Evolutionary conservation across 2,888 invertebrate species (phyloP), one percentile per base, ranked within the genome.

Genomic region (Octonoba sinensis): DNA sequence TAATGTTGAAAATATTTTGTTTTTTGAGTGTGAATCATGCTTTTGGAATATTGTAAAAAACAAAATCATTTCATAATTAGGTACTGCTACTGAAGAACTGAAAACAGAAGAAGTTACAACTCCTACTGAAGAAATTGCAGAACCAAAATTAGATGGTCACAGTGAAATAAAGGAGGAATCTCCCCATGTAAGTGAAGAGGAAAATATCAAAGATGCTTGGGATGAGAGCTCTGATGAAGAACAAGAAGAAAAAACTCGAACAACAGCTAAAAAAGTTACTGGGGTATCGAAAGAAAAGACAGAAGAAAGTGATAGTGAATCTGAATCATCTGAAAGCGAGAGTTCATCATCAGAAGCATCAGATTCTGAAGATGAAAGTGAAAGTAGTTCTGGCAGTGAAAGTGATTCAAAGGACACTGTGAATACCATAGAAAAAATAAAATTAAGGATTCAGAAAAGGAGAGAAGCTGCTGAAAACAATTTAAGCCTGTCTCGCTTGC

Each of bases 401-500:
- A 81, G 47, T 24, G 87, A 86, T 6, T 86, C 86, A 6, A 88
- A 87, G 16, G 88, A 87, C 3, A 86, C 86, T 13, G 91, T 93
- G 71, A 36, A 36, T 36, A 36, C 36, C 36, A 36, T 36, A 11
- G 93, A 95, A 86, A 90, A 91, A 81, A 93, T 94, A 1, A 89
- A 93, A 75, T 91, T 91, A 79, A 91, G 96, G 87, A 94, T 96
- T 76, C 86, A 92, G 88, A 92, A 92, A 87, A 91, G 94, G 16
- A 91, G 92, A 86, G 91, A 92, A 78, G 92, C 92, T 49, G 93
- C 93, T 8, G 93, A 94, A 86, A 92, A 92, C 85, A 92, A 91
- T 77, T 91, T 91, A 83, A 90, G 91, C 6, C 85, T 91, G 0
- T 93, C 95, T 70, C 90, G 92, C 59, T 91, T 99, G 1, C 92